Evolutionary conservation across 1,140 invertebrate species (phyloP).

Genomic region (Alviniconcha marisindica): DNA sequence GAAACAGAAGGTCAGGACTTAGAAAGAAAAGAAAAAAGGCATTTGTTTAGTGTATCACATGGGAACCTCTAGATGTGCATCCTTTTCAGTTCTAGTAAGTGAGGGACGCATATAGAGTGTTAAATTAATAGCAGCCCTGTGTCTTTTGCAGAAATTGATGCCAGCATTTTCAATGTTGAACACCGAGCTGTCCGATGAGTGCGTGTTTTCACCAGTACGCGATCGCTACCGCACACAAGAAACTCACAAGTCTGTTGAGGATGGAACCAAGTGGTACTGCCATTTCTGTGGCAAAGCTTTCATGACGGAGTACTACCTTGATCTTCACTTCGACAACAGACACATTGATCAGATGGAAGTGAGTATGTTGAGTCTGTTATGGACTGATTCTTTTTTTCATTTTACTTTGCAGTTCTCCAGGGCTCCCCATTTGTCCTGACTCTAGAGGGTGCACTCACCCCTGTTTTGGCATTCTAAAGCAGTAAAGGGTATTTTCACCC

Average conservation of each 20-base stretch:
- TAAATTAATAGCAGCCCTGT: conserved; percentile 21
- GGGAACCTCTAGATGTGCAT: not conserved
- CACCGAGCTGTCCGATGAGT: conserved; percentile 87
- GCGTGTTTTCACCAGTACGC: conserved; percentile 90
- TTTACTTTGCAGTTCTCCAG: no score
- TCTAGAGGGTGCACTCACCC: no score
- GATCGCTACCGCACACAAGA: conserved; percentile 92
- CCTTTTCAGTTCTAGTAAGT: not conserved
- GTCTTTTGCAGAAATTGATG: conserved; percentile 85
- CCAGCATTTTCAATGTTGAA: conserved; percentile 91
- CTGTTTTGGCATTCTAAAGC: no score
- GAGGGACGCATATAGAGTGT: not conserved
- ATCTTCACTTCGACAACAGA: conserved; percentile 92
- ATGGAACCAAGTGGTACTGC: conserved; percentile 91
- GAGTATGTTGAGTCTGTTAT: no score
- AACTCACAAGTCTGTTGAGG: conserved; percentile 67
- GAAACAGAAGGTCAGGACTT: not conserved
- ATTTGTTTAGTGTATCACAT: not conserved
- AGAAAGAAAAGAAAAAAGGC: not conserved
- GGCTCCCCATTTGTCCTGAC: no score
- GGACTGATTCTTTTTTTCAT: no score
- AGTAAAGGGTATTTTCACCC: no score
- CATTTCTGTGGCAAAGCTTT: conserved; percentile 95
- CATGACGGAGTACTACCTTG: conserved; percentile 90
- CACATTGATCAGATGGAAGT: conserved; percentile 91